A percentile compares a stretch with the other conserved stretches of the same genome.
Evolutionary conservation across 2,888 invertebrate genomes (phyloP).

Genomic region (Tetragonula carbonaria): DNA sequence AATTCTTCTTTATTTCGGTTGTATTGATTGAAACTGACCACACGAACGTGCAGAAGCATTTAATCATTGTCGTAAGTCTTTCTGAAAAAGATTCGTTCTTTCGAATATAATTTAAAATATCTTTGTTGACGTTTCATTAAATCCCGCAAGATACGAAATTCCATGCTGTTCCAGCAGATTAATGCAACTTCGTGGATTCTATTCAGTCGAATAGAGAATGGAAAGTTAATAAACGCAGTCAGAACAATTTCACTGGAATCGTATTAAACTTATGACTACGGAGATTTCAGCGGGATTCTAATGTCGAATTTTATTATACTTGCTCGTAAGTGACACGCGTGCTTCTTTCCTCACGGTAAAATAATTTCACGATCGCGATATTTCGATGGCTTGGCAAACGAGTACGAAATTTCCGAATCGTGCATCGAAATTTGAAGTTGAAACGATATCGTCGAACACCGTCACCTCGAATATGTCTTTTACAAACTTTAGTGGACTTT

Average conservation of each 20-base stretch:
- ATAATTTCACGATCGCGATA: conserved; percentile 32
- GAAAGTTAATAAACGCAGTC: conserved; percentile 6
- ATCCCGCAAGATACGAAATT: no score
- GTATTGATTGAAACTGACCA: no score
- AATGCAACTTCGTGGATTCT: neutral
- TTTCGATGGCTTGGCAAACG: conserved; percentile 23
- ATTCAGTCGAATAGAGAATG: neutral
- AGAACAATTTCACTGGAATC: conserved; percentile 46
- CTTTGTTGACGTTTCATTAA: no score
- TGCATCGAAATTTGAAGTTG: no score
- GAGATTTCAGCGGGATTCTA: neutral
- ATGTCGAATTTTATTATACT: conserved; percentile 45
- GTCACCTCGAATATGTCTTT: no score
- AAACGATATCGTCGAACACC: no score
- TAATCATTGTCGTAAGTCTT: no score
- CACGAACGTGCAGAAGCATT: no score
- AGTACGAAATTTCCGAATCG: neutral
- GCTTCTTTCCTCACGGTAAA: conserved; percentile 19
- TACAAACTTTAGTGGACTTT: no score
- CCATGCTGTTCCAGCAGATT: neutral
- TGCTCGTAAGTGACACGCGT: conserved; percentile 26
- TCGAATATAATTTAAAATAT: no score
- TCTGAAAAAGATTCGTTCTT: no score
- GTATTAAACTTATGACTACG: conserved; percentile 41
- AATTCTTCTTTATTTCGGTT: no score